These are phyloP conservation scores for Enteromius argenteus DNA, from an alignment of 2,797 vertebrate species.

Conservation along the genomic window DNA sequence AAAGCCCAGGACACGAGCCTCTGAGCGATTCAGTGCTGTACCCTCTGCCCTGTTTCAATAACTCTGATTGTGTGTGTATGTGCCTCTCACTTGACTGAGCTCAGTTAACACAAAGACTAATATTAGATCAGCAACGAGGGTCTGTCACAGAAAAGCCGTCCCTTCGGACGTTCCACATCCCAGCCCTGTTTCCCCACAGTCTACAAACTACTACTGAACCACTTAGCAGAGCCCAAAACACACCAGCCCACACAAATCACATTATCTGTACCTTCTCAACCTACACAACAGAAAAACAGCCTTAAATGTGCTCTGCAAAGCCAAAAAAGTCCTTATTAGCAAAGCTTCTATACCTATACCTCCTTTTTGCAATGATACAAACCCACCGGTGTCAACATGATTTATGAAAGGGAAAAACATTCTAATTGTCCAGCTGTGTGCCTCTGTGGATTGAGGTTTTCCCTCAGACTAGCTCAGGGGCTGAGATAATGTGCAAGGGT, in stretches of 20 bases:
- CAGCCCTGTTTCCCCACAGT: background rate
- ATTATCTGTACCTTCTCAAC: slow-evolving; percentile 28
- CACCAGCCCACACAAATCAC: slow-evolving; percentile 21
- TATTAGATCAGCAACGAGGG: slow-evolving; percentile 47
- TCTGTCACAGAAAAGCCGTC: slow-evolving; percentile 34
- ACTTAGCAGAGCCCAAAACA: slow-evolving; percentile 18
- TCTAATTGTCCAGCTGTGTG: slow-evolving; percentile 63
- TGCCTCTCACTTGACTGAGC: slow-evolving; percentile 27
- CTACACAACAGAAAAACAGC: slow-evolving; percentile 45
- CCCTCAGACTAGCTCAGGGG: slow-evolving; percentile 45
- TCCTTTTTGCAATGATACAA: slow-evolving; percentile 46
- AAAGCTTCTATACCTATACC: slow-evolving; percentile 28
- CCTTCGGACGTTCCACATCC: slow-evolving; percentile 26
- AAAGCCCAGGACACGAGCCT: slow-evolving; percentile 11
- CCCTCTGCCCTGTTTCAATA: slow-evolving; percentile 35
- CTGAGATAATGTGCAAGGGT: background rate
- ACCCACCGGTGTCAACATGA: slow-evolving; percentile 56
- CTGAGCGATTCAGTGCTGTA: background rate
- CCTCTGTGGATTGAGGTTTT: slow-evolving; percentile 48
- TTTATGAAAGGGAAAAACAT: slow-evolving; percentile 63
- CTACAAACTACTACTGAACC: slow-evolving; percentile 2
- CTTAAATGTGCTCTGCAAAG: background rate
- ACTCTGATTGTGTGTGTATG: slow-evolving; percentile 28
- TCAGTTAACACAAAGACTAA: slow-evolving; percentile 43
- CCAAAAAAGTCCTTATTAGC: slow-evolving; percentile 13